These are phyloP conservation scores for Microplitis mediator DNA, from an alignment of 1,140 invertebrate species.

Conservation along the genomic window DNA sequence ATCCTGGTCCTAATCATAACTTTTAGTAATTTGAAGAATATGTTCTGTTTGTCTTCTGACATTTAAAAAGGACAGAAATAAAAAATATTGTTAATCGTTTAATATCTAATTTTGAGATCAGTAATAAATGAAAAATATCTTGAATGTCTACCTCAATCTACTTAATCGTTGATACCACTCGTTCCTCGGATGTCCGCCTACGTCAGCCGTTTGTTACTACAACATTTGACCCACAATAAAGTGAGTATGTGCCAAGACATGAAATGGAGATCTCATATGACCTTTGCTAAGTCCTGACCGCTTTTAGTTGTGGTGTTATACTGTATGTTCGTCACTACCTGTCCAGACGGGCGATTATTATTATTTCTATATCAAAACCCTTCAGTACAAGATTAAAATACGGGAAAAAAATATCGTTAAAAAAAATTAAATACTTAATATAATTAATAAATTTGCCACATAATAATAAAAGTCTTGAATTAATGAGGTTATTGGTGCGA, in stretches of 20 bases:
- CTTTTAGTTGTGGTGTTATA: slow-evolving; percentile 47
- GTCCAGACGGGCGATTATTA: slow-evolving; percentile 34
- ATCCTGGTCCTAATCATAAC: background rate
- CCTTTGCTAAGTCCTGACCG: slow-evolving; percentile 54
- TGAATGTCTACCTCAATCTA: background rate
- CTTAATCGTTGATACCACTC: background rate
- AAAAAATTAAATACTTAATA: too few species aligned
- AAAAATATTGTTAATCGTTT: slow-evolving; percentile 13
- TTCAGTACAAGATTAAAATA: background rate
- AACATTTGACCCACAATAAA: background rate
- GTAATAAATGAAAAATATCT: background rate
- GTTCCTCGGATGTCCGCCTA: slow-evolving; percentile 46
- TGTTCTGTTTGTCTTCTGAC: background rate
- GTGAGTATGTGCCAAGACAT: background rate
- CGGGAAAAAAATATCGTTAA: background rate
- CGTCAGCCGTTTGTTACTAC: slow-evolving; percentile 52
- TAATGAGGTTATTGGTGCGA: slow-evolving; percentile 14
- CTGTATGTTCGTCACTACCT: slow-evolving; percentile 54
- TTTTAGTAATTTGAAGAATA: background rate
- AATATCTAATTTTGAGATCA: background rate
- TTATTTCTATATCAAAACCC: slow-evolving; percentile 46
- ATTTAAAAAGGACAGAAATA: background rate
- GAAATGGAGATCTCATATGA: slow-evolving; percentile 39
- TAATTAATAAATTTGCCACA: too few species aligned
- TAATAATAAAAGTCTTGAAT: too few species aligned